These are phyloP conservation scores for Drosophila cyrtoloma DNA, from an alignment of 2,888 invertebrate species.

Conservation along the genomic window DNA sequence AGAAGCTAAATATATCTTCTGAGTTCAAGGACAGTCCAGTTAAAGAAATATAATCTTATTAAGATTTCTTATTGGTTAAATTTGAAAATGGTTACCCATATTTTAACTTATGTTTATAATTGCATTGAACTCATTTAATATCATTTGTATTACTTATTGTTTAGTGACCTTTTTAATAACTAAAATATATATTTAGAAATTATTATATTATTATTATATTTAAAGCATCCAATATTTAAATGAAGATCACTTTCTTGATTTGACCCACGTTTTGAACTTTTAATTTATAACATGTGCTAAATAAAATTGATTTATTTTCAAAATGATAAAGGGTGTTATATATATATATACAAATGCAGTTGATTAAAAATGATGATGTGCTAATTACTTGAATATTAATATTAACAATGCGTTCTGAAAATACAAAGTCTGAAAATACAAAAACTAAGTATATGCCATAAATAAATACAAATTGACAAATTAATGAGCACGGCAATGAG, in stretches of 20 bases:
- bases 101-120: neutral
- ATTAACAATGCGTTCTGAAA: neutral
- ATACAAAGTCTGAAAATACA: neutral
- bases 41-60: neutral
- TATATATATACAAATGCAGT: neutral
- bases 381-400: slow-evolving; percentile 17
- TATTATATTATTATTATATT: neutral
- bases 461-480: slow-evolving; percentile 6
- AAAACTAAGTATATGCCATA: neutral
- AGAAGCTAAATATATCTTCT: slow-evolving; percentile 33
- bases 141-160: neutral
- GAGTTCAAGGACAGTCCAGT: slow-evolving; percentile 45
- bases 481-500: slow-evolving; percentile 13
- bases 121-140: neutral
- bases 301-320: neutral
- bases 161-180: neutral
- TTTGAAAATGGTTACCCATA: neutral
- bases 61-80: neutral
- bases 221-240: neutral
- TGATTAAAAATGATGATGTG: slow-evolving; percentile 4
- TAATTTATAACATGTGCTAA: neutral
- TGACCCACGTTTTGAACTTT: slow-evolving; percentile 29
- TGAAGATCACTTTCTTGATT: neutral
- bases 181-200: neutral
- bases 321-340: neutral